These are phyloP conservation scores for Podocnemis expansa DNA, from an alignment of 2,113 vertebrate genomes.

Conservation along the genomic window DNA sequence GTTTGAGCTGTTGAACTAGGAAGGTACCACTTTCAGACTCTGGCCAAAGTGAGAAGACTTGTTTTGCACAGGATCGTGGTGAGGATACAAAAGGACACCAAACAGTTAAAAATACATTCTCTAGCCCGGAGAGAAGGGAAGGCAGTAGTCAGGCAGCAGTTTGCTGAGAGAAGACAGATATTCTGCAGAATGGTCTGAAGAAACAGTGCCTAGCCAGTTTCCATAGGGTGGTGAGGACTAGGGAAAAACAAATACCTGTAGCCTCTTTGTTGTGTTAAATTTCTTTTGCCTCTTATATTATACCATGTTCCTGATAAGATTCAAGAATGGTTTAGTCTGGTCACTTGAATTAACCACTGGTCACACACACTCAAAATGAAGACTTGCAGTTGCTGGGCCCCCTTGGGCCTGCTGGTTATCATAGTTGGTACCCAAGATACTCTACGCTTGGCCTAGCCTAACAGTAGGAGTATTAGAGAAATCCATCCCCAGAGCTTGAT, in stretches of 20 bases:
- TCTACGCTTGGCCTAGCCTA: background rate
- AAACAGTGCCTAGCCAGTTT: background rate
- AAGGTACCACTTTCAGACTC: background rate
- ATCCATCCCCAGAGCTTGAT: background rate
- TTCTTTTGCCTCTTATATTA: rapidly evolving
- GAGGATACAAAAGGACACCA: background rate
- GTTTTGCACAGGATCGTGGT: background rate
- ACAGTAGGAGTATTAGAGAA: background rate
- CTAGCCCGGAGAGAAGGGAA: background rate
- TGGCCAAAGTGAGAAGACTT: background rate
- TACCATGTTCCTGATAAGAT: background rate
- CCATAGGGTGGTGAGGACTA: background rate
- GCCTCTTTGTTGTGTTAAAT: background rate
- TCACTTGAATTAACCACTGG: background rate
- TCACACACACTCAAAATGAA: background rate
- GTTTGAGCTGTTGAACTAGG: background rate
- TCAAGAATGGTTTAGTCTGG: background rate
- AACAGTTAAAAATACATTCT: background rate
- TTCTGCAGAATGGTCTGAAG: background rate
- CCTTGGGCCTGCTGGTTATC: background rate
- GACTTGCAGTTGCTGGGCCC: background rate
- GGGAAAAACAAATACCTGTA: background rate
- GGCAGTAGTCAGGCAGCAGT: background rate
- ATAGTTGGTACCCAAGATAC: background rate
- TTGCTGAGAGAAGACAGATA: background rate